Percentiles rank a stretch among this genome's conserved stretches.
Evolutionary conservation across 1,140 invertebrate species (phyloP).

Genomic region (Drosophila kurseongensis): DNA sequence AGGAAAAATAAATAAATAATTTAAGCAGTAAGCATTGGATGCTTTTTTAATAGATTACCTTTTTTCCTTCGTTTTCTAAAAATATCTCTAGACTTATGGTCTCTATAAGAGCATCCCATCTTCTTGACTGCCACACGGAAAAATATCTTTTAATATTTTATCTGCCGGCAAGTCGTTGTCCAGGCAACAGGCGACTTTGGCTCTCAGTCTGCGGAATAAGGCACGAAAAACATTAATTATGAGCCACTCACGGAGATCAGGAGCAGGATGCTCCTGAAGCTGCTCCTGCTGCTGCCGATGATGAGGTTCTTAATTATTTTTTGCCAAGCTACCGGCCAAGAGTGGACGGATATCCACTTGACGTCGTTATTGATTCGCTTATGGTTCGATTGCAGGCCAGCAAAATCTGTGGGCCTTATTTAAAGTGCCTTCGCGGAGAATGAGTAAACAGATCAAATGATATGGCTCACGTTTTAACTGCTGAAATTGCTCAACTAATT

Average conservation of each 20-base stretch:
- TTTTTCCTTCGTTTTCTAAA: not conserved
- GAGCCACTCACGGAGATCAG: slow-evolving; percentile 52
- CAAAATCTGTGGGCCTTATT: slow-evolving; percentile 21
- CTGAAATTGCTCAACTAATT: slow-evolving; percentile 37
- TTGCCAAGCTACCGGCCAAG: slow-evolving; percentile 19
- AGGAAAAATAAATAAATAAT: too few species aligned
- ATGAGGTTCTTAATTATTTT: slow-evolving; percentile 59
- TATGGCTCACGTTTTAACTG: slow-evolving; percentile 16
- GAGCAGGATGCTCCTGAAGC: slow-evolving; percentile 25
- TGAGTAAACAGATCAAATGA: slow-evolving; percentile 19
- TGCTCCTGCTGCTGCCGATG: slow-evolving; percentile 20
- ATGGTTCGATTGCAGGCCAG: slow-evolving; percentile 30
- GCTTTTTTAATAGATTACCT: too few species aligned
- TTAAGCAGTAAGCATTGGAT: too few species aligned
- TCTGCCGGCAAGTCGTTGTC: slow-evolving; percentile 53
- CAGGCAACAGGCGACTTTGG: slow-evolving; percentile 45
- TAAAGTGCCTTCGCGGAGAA: slow-evolving; percentile 17
- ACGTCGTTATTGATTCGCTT: slow-evolving; percentile 48
- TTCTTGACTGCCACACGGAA: not conserved
- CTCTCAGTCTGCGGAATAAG: slow-evolving; percentile 23
- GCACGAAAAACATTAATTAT: slow-evolving; percentile 71
- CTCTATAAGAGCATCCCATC: slow-evolving; percentile 5
- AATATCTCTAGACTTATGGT: not conserved
- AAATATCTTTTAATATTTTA: slow-evolving; percentile 31
- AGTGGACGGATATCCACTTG: slow-evolving; percentile 33